These are phyloP conservation scores for Mylabris phalerata DNA, from an alignment of 1,140 invertebrate species.

Conservation along the genomic window DNA sequence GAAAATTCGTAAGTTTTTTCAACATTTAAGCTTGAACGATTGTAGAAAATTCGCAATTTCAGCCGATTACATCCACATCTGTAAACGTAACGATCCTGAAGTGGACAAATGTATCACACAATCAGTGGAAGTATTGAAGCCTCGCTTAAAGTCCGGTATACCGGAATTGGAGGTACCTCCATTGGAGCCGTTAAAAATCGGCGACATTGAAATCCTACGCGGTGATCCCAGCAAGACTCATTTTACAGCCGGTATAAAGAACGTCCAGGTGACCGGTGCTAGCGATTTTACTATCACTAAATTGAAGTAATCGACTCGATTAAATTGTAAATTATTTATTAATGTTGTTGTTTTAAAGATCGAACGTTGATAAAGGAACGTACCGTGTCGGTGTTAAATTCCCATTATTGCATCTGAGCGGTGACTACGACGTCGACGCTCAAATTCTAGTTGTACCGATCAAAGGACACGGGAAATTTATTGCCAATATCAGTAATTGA, in stretches of 20 bases:
- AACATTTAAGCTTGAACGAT: background rate
- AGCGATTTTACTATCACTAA: constrained; percentile 46
- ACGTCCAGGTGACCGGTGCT: constrained; percentile 48
- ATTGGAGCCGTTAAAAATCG: constrained; percentile 53
- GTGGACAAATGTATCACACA: constrained; percentile 51
- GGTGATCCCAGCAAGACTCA: constrained; percentile 10
- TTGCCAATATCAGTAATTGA: constrained; percentile 31
- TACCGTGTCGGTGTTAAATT: constrained; percentile 41
- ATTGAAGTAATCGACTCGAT: constrained; percentile 39
- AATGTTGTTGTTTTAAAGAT: constrained; percentile 33
- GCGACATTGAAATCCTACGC: constrained; percentile 37
- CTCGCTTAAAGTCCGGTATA: constrained; percentile 50
- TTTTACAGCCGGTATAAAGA: constrained; percentile 54
- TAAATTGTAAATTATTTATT: constrained; percentile 1
- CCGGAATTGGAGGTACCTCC: constrained; percentile 56
- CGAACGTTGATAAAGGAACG: constrained; percentile 44
- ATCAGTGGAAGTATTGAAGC: constrained; percentile 48
- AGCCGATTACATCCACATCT: constrained; percentile 61
- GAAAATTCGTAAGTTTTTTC: constrained; percentile 3
- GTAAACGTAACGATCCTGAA: constrained; percentile 53
- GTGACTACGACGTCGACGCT: constrained; percentile 49
- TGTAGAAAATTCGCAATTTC: constrained; percentile 19
- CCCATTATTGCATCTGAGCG: constrained; percentile 42
- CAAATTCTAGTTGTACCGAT: constrained; percentile 42
- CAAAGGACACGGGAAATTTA: constrained; percentile 27